A percentile compares a stretch with the other conserved stretches of the same genome.
These are phyloP conservation scores for Lateolabrax maculatus DNA, from an alignment of 2,797 vertebrate species.

Conservation along the genomic window DNA sequence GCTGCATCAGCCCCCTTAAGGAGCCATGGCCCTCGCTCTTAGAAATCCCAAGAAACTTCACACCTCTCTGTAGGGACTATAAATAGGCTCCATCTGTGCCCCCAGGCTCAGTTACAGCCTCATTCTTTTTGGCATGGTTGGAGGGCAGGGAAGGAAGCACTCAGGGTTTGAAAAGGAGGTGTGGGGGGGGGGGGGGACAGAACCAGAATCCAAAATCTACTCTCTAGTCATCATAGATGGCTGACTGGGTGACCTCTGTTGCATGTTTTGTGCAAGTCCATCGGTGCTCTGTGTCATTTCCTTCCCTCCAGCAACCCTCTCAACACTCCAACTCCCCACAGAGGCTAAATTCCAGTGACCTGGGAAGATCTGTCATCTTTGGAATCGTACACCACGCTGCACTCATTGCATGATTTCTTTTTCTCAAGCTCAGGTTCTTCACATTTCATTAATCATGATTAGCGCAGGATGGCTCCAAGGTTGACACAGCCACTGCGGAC, in stretches of 20 bases:
- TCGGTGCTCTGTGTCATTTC: constrained; percentile 35
- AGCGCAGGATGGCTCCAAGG: not conserved
- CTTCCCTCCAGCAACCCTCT: constrained; percentile 15
- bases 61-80: constrained; percentile 84
- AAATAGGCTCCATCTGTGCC: constrained; percentile 89
- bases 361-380: constrained; percentile 44
- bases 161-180: constrained; percentile 39
- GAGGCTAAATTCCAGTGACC: constrained; percentile 39
- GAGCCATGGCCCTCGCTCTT: constrained; percentile 79
- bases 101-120: constrained; percentile 84
- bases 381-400: constrained; percentile 56
- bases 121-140: constrained; percentile 82
- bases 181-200: not conserved
- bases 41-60: constrained; percentile 89
- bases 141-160: constrained; percentile 72
- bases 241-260: constrained; percentile 60
- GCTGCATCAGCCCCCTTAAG: constrained; percentile 83
- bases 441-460: constrained; percentile 72
- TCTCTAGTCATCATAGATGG: constrained; percentile 62
- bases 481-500: constrained; percentile 22
- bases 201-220: constrained; percentile 51
- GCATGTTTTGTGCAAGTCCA: constrained; percentile 46
- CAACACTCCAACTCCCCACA: constrained; percentile 2
- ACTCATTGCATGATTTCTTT: constrained; percentile 56
- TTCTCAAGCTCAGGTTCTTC: constrained; percentile 58